Evolutionary conservation across 2,888 invertebrate species (phyloP).

Genomic region (Horisme vitalbata): DNA sequence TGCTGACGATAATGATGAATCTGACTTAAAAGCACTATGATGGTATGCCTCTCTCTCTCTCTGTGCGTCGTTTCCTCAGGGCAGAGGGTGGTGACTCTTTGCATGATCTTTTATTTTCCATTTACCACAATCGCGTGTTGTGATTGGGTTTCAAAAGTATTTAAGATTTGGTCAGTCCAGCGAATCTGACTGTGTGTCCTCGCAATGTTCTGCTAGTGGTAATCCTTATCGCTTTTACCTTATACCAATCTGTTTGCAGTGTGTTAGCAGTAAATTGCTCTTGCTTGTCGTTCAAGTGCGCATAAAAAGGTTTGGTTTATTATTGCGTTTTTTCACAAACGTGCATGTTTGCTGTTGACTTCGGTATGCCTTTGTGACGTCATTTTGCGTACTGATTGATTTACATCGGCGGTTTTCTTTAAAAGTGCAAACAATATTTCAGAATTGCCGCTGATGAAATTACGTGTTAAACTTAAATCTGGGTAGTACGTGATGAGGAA

Average conservation of each 20-base stretch:
- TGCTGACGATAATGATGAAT: too few species aligned
- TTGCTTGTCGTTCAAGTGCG: slow-evolving; percentile 59
- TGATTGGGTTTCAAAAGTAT: too few species aligned
- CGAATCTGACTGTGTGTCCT: too few species aligned
- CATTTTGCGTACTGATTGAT: slow-evolving; percentile 36
- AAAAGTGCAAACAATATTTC: slow-evolving; percentile 18
- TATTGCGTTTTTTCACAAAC: slow-evolving; percentile 30
- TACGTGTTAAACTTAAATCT: too few species aligned
- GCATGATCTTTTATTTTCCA: too few species aligned
- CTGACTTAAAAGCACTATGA: too few species aligned
- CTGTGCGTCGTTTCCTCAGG: too few species aligned
- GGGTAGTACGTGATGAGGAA: too few species aligned
- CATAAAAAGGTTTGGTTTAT: slow-evolving; percentile 53
- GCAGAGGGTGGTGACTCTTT: too few species aligned
- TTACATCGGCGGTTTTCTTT: slow-evolving; percentile 27
- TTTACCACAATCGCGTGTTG: too few species aligned
- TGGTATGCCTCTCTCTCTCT: too few species aligned
- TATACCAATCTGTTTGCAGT: slow-evolving; percentile 33
- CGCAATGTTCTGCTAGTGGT: neutral
- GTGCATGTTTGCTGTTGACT: slow-evolving; percentile 41
- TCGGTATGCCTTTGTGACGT: slow-evolving; percentile 52
- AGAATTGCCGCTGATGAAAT: slow-evolving; percentile 12
- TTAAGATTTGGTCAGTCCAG: too few species aligned
- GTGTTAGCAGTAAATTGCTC: slow-evolving; percentile 55
- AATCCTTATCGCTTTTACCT: neutral